Conservation (phyloP, 2,797 vertebrate genomes). For the Lutjanus campechanus region DNA sequence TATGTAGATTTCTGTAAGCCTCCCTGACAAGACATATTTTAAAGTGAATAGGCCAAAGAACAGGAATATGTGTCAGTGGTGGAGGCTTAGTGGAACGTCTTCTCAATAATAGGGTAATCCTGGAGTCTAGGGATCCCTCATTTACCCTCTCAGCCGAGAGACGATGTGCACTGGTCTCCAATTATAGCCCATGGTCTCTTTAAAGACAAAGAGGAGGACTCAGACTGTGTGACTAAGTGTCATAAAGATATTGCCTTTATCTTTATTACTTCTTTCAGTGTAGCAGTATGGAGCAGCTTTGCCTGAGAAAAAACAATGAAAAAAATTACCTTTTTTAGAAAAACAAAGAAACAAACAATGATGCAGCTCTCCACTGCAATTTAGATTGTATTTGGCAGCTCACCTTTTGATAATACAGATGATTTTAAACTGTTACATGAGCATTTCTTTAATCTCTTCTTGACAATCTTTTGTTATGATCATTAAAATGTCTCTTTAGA, state of each 20-base stretch:
- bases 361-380: background rate
- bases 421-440: background rate
- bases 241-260: slow-evolving; percentile 78
- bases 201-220: slow-evolving; percentile 78
- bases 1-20: slow-evolving; percentile 90
- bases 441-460: background rate
- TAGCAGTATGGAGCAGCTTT: slow-evolving; percentile 26
- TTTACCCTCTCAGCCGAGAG: slow-evolving; percentile 84
- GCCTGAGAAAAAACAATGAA: slow-evolving; percentile 1
- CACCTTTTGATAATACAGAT: background rate
- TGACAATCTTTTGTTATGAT: background rate
- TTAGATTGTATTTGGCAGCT: slow-evolving; percentile 5
- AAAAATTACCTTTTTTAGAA: slow-evolving; percentile 9
- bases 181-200: slow-evolving; percentile 80
- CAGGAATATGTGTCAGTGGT: slow-evolving; percentile 88
- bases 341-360: slow-evolving; percentile 37
- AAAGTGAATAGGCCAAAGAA: slow-evolving; percentile 88
- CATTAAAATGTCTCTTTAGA: background rate
- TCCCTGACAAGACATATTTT: slow-evolving; percentile 89
- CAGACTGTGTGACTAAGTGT: slow-evolving; percentile 81
- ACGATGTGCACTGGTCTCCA: slow-evolving; percentile 83
- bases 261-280: slow-evolving; percentile 68
- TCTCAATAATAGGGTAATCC: slow-evolving; percentile 89
- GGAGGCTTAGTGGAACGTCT: slow-evolving; percentile 87
- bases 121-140: slow-evolving; percentile 87